Conservation (phyloP, 1,140 invertebrate genomes). For the Spodoptera litura region DNA sequence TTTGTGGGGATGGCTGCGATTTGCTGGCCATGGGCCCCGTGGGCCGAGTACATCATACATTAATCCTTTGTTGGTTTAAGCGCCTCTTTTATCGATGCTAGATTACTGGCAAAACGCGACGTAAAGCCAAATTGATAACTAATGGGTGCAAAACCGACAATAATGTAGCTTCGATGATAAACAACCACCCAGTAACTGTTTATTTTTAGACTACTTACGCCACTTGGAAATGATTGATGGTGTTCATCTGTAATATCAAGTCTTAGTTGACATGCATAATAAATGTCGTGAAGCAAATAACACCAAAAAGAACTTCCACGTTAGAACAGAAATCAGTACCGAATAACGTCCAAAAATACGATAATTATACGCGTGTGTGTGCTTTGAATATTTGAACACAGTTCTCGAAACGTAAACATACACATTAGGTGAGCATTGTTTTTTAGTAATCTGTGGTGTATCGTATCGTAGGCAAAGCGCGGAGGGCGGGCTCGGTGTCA, state of each 20-base stretch:
- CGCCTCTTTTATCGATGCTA: slow-evolving; percentile 62
- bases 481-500: slow-evolving; percentile 56
- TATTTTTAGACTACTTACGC: too few relatives aligned
- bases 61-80: slow-evolving; percentile 67
- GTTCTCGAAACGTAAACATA: slow-evolving; percentile 44
- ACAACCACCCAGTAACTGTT: background rate
- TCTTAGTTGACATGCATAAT: background rate
- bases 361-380: slow-evolving; percentile 35
- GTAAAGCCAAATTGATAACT: slow-evolving; percentile 38
- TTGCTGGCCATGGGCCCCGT: slow-evolving; percentile 68
- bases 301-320: slow-evolving; percentile 1
- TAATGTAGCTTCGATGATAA: background rate
- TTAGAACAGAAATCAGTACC: slow-evolving; percentile 18
- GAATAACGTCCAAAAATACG: slow-evolving; percentile 19
- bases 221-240: background rate
- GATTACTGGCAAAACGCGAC: slow-evolving; percentile 47
- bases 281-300: slow-evolving; percentile 1
- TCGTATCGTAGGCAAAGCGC: slow-evolving; percentile 53
- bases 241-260: too few relatives aligned
- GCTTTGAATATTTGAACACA: slow-evolving; percentile 45
- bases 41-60: slow-evolving; percentile 68
- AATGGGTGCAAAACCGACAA: slow-evolving; percentile 8
- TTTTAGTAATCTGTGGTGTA: slow-evolving; percentile 69
- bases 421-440: slow-evolving; percentile 65
- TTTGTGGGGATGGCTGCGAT: slow-evolving; percentile 74